phyloP scores from a whole-genome alignment of 2,113 vertebrate species.

The Emydura subglobosa region DNA sequence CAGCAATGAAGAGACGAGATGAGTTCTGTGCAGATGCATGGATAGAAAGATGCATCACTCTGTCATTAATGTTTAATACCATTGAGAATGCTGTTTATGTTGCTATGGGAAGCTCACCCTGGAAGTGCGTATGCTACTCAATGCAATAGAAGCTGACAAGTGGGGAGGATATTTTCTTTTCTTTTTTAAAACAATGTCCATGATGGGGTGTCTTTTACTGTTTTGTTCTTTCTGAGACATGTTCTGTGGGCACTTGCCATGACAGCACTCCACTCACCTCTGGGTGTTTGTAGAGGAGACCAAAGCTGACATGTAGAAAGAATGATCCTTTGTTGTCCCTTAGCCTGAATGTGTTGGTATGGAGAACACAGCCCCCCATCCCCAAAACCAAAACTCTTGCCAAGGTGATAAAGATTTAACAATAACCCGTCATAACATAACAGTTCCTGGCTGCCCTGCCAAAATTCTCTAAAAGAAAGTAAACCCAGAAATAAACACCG shows the following conservation, averaged over 20 bases:
- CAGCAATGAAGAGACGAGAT: fast-evolving
- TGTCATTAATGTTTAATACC: not conserved
- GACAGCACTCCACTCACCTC: not conserved
- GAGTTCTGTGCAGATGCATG: fast-evolving
- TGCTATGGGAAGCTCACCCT: not conserved
- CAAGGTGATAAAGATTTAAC: conserved; percentile 66
- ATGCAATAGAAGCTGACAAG: not conserved
- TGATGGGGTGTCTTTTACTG: not conserved
- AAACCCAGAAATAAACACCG: conserved; percentile 63
- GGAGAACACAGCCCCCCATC: not conserved
- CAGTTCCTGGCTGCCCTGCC: conserved; percentile 37
- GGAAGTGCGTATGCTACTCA: not conserved
- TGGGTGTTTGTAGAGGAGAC: not conserved
- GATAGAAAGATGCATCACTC: fast-evolving
- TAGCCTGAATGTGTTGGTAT: not conserved
- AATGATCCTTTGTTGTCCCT: conserved; percentile 9
- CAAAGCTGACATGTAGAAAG: conserved; percentile 25
- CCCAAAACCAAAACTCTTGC: not conserved
- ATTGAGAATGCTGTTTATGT: fast-evolving
- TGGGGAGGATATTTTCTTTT: not conserved
- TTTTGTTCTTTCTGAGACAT: not conserved
- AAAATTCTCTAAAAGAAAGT: conserved; percentile 63
- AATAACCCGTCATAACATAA: conserved; percentile 60
- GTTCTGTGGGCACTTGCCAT: conserved; percentile 15
- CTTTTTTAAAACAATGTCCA: not conserved